These are phyloP conservation scores for Thera britannica DNA, from an alignment of 2,888 invertebrate genomes.

Conservation along the genomic window DNA sequence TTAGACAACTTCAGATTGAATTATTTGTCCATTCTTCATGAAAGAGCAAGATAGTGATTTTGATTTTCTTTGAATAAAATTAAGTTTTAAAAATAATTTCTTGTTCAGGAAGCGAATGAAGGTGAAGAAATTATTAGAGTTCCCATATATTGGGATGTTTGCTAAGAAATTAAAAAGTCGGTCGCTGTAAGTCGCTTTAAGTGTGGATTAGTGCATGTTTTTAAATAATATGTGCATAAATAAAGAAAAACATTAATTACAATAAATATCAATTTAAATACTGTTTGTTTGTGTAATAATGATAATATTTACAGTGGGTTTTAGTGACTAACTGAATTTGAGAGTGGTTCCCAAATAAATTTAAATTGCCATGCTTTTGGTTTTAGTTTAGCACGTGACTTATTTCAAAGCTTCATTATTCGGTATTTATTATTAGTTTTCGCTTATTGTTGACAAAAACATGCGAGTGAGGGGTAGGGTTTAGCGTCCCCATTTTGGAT, in stretches of 20 bases:
- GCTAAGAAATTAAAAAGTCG: constrained; percentile 72
- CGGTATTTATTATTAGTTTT: no score
- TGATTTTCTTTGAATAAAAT: no score
- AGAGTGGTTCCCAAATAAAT: constrained; percentile 1
- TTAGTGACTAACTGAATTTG: constrained; percentile 37
- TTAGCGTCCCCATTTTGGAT: not conserved
- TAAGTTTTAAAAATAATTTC: constrained; percentile 35
- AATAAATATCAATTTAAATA: not conserved
- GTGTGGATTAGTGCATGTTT: constrained; percentile 36
- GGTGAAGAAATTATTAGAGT: constrained; percentile 66
- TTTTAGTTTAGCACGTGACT: not conserved
- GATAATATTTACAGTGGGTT: constrained; percentile 1
- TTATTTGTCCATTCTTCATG: no score
- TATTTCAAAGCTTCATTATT: no score
- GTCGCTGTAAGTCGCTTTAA: constrained; percentile 66
- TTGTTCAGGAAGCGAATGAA: constrained; percentile 69
- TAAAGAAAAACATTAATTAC: not conserved
- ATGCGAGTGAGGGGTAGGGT: no score
- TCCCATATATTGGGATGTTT: constrained; percentile 70
- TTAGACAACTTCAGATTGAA: no score
- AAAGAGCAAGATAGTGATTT: no score
- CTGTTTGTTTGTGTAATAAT: not conserved
- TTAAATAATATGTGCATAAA: not conserved
- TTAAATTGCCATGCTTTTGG: not conserved
- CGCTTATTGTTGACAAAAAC: no score